Base-by-base conservation (phyloP, 2,113 vertebrate species). In the Procavia capensis region DNA sequence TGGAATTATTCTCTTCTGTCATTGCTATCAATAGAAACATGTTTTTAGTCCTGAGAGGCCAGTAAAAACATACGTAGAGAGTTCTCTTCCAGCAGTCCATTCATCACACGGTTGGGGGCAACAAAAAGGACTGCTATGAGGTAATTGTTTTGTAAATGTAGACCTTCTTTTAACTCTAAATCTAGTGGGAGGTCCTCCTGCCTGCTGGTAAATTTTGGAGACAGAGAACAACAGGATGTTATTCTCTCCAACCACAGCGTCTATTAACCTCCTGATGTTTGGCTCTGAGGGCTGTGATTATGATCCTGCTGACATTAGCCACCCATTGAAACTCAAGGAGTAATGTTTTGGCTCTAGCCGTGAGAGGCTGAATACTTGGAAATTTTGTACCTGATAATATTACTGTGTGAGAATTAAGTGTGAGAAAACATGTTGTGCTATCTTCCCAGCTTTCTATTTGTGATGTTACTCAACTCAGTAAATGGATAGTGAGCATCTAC, bases 201-300 rank as follows among this genome's bases (percentile, higher is more conserved):
- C 57, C 86, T 94, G 75, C 76, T 75, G 92, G 72, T 89, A 82
- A 80, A 75, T 91, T 89, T 87, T 86, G 82, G 82, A 97, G 83
- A 91, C 80, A 63, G 47, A 64, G 84, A 85, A 86, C 78, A 91
- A 47, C 39, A 93, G 87, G 61, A 96, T 94, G 81, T 79, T 93
- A 96, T 97, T 86, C 86, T 94, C 83, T 88, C 57, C 82, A 93
- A 59, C 76, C 93, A 68, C 57, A 89, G 91, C 68, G 96, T 95
- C 90, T 96, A 96, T 98, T 97, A 97, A 88, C 89, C 96, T 95
- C 94, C 96, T 94, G 89, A 87, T 97, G 93, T 94, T 95, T 91
- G 86, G 13, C 88, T 87, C 74, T n/a, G 74, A 91, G 83, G 85
- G 80, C 29, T 91, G 83, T 93, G 84, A 96, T 95, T 93, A 93